Evolutionary conservation across 1,140 invertebrate species (phyloP).

Genomic region (Hylyphantes graminicola): DNA sequence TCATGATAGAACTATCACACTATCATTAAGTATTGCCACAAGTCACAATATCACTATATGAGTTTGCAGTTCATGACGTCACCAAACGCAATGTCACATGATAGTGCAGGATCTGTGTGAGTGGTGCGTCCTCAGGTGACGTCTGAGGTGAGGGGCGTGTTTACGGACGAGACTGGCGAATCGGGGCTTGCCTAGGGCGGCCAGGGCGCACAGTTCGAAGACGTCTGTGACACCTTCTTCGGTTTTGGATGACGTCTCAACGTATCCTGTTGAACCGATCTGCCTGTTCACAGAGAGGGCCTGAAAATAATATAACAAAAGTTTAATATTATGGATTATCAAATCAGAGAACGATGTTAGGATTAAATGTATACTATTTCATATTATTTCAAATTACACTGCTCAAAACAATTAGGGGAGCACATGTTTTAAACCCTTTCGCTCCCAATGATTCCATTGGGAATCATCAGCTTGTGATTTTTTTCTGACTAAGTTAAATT

Average conservation of each 20-base stretch:
- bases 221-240: constrained; percentile 74
- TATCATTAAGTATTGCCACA: too few species aligned
- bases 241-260: constrained; percentile 75
- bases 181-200: constrained; percentile 69
- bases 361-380: too few species aligned
- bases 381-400: too few species aligned
- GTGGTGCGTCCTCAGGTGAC: constrained; percentile 5
- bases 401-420: too few species aligned
- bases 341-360: not conserved
- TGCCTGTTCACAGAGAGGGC: constrained; percentile 72
- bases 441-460: too few species aligned
- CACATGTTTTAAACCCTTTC: too few species aligned
- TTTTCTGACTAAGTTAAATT: too few species aligned
- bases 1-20: too few species aligned
- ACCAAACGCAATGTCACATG: constrained; percentile 16
- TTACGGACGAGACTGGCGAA: constrained; percentile 45
- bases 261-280: constrained; percentile 75
- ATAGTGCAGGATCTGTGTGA: constrained; percentile 18
- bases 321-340: not conserved
- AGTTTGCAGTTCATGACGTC: too few species aligned
- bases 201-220: constrained; percentile 75
- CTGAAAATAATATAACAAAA: constrained; percentile 64
- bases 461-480: too few species aligned
- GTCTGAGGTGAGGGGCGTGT: constrained; percentile 44
- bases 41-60: too few species aligned